Conservation (phyloP, 2,797 vertebrate species). For the Chelidonichthys spinosus region DNA sequence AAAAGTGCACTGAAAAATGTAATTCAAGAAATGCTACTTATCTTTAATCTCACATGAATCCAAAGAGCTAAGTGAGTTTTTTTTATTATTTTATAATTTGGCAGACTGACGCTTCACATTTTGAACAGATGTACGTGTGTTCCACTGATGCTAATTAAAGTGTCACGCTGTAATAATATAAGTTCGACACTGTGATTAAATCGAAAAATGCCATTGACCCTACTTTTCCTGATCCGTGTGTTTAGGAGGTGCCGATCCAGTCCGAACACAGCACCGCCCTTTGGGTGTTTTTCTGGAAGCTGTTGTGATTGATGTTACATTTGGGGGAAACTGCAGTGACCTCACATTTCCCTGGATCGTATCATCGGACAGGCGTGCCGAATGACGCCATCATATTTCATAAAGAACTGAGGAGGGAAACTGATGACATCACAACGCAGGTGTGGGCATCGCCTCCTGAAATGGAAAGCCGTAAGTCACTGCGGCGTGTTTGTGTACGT, state of each 20-base stretch:
- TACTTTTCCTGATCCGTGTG: slow-evolving; percentile 46
- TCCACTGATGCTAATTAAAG: slow-evolving; percentile 62
- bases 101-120: slow-evolving; percentile 15
- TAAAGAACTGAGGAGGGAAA: slow-evolving; percentile 26
- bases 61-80: neutral
- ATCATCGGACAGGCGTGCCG: slow-evolving; percentile 44
- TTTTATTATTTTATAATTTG: neutral
- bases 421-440: slow-evolving; percentile 60
- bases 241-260: slow-evolving; percentile 47
- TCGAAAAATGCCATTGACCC: slow-evolving; percentile 47
- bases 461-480: slow-evolving; percentile 37
- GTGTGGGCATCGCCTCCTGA: slow-evolving; percentile 46
- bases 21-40: neutral
- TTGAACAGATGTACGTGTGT: slow-evolving; percentile 25
- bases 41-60: neutral
- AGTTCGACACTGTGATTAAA: slow-evolving; percentile 52
- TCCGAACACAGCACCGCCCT: slow-evolving; percentile 19
- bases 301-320: slow-evolving; percentile 60
- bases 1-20: neutral
- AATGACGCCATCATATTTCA: slow-evolving; percentile 62
- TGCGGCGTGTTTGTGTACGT: slow-evolving; percentile 23
- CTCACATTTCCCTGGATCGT: slow-evolving; percentile 62
- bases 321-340: slow-evolving; percentile 54
- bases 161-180: slow-evolving; percentile 56
- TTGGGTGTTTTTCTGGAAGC: slow-evolving; percentile 30